A percentile compares a stretch with the other conserved stretches of the same genome.
These are phyloP conservation scores for Protaetia brevitarsis DNA, from an alignment of 1,140 invertebrate species.

Conservation along the genomic window DNA sequence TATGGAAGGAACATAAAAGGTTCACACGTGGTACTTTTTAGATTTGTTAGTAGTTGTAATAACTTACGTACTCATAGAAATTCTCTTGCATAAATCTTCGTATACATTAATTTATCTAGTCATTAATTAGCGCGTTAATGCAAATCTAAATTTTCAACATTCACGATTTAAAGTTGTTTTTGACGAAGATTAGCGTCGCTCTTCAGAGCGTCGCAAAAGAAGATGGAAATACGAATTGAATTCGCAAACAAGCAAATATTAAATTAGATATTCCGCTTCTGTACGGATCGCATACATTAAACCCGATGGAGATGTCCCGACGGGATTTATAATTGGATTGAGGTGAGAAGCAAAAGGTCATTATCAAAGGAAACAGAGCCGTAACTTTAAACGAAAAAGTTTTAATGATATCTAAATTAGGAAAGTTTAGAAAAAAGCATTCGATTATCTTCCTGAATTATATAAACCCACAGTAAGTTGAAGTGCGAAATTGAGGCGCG, in stretches of 20 bases:
- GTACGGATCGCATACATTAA: neutral
- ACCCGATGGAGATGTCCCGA: neutral
- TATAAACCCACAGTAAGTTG: neutral
- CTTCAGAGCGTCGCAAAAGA: too few species aligned
- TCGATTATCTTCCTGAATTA: slow-evolving; percentile 19
- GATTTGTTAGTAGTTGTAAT: too few species aligned
- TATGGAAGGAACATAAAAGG: too few species aligned
- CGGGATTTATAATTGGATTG: slow-evolving; percentile 9
- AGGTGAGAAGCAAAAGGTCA: slow-evolving; percentile 19
- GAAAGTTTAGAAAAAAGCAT: slow-evolving; percentile 23
- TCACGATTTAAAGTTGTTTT: too few species aligned
- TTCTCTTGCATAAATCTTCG: too few species aligned
- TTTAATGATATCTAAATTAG: slow-evolving; percentile 29
- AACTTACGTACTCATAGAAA: too few species aligned
- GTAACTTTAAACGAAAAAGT: slow-evolving; percentile 27
- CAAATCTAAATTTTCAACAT: too few species aligned
- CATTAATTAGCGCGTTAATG: too few species aligned
- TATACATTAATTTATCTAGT: too few species aligned
- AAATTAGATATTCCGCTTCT: neutral
- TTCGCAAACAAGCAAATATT: neutral
- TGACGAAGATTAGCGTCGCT: too few species aligned
- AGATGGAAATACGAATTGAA: neutral
- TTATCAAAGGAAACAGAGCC: slow-evolving; percentile 11
- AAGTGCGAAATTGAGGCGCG: neutral
- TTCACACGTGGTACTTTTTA: too few species aligned